Evolutionary conservation across 37 sponge, comb jelly and placozoan species (phyloP).

Genomic region (Geodia barretti): DNA sequence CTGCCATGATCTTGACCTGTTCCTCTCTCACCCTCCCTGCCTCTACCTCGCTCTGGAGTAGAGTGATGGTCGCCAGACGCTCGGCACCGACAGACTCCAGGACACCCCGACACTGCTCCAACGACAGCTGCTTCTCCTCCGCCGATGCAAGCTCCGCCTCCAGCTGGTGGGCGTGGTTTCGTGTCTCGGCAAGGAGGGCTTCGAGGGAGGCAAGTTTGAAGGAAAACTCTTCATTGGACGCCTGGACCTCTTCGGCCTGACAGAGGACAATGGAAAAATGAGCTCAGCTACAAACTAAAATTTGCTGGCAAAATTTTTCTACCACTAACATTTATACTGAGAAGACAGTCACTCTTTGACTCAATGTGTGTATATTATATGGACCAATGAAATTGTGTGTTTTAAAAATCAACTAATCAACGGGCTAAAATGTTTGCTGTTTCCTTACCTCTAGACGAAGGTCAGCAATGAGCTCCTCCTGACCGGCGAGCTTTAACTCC

Average conservation of each 20-base stretch:
- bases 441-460: too few relatives aligned
- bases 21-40: slow-evolving; percentile 19
- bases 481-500: background rate
- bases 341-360: too few relatives aligned
- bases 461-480: background rate
- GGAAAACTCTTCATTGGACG: background rate
- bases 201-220: background rate
- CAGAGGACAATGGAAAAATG: background rate
- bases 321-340: too few relatives aligned
- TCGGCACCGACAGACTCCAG: slow-evolving; percentile 3
- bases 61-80: slow-evolving; percentile 18
- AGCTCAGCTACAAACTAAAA: too few relatives aligned
- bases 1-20: slow-evolving; percentile 17
- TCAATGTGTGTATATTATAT: too few relatives aligned
- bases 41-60: slow-evolving; percentile 20
- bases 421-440: too few relatives aligned
- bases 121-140: background rate
- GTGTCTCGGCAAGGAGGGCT: background rate
- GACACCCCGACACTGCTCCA: background rate
- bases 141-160: slow-evolving; percentile 5
- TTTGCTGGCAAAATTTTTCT: too few relatives aligned
- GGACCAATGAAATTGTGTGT: too few relatives aligned
- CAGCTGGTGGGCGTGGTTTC: background rate
- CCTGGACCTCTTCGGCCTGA: slow-evolving; percentile 16
- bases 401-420: too few relatives aligned